Base-by-base conservation (phyloP, 2,113 vertebrate genomes). In the Anthoscopus minutus region DNA sequence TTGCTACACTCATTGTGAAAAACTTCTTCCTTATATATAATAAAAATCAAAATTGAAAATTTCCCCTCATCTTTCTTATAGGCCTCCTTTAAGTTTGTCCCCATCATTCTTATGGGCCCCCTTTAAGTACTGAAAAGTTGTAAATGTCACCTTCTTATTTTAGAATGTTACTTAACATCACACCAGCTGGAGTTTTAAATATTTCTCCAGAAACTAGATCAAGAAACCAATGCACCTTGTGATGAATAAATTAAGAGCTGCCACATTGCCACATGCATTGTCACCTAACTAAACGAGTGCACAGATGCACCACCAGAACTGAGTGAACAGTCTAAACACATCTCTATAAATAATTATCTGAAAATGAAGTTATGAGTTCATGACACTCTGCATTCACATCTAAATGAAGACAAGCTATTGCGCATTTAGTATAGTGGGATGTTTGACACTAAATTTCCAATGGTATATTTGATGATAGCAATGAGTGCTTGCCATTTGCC, bases 201-300 rank as follows among this genome's bases (percentile, higher is more conserved):
- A 81, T 92, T 96, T 88, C 71, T 93, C 33, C 69, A 93, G 76
- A 86, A 95, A 88, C 44, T 71, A 45, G 65, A 88, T 81, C 69
- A 81, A 84, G 88, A 90, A 94, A 62, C 40, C 60, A 86, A 54
- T 90, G 67, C 48, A 88, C 80, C 69, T 92, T 92, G 58, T 86
- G 74, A 82, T 94, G 88, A 93, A 88, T 82, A 92, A 82, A 95
- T 96, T 82, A 92, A 85, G 87, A 95, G 66, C 50, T 94, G 45
- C 62, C 54, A 73, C 58, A 76, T 79, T 88, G 54, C 86, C 38
- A 53, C 44, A 24, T 66, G 50, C 66, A 54, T 81, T 92, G 85
- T 88, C 81, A 83, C 81, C 76, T 85, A 77, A 70, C 45, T 50
- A 42, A 92, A 58, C 0, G 2, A 25, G 64, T 70, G 64, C 40